phyloP scores from a whole-genome alignment of 2,797 vertebrate genomes.

The Mastacembelus armatus region DNA sequence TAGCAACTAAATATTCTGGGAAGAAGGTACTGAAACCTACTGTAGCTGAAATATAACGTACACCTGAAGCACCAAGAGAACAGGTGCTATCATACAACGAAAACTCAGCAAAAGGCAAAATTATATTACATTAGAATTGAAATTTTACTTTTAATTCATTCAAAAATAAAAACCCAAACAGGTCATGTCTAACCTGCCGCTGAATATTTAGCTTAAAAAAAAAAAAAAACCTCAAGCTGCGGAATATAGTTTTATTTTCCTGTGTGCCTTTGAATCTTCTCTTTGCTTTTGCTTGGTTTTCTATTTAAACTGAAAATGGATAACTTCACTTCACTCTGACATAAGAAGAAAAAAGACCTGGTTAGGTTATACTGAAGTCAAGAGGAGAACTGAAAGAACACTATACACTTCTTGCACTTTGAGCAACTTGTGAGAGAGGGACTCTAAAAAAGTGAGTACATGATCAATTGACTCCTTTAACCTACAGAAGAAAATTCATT shows the following conservation, averaged over 20 bases:
- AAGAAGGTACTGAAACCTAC: neutral
- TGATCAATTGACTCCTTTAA: neutral
- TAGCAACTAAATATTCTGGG: conserved; percentile 8
- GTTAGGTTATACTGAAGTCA: neutral
- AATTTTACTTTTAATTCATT: too few relatives aligned
- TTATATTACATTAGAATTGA: too few relatives aligned
- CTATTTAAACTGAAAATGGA: neutral
- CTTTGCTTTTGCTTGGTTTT: neutral
- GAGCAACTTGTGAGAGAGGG: neutral
- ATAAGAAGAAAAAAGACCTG: neutral
- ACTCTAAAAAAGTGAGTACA: too few relatives aligned
- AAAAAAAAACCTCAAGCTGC: too few relatives aligned
- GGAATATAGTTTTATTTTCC: too few relatives aligned
- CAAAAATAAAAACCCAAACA: too few relatives aligned
- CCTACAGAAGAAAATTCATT: neutral
- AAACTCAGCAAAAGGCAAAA: too few relatives aligned
- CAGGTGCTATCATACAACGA: too few relatives aligned
- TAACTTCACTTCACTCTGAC: neutral
- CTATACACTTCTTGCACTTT: too few relatives aligned
- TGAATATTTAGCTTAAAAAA: too few relatives aligned
- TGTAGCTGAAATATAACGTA: neutral
- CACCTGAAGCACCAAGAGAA: too few relatives aligned
- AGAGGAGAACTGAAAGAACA: neutral
- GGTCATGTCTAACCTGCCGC: too few relatives aligned
- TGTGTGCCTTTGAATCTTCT: neutral